A percentile compares a stretch with the other conserved stretches of the same genome.
phyloP scores from a whole-genome alignment of 1,140 invertebrate genomes.

The Cephus cinctus region DNA sequence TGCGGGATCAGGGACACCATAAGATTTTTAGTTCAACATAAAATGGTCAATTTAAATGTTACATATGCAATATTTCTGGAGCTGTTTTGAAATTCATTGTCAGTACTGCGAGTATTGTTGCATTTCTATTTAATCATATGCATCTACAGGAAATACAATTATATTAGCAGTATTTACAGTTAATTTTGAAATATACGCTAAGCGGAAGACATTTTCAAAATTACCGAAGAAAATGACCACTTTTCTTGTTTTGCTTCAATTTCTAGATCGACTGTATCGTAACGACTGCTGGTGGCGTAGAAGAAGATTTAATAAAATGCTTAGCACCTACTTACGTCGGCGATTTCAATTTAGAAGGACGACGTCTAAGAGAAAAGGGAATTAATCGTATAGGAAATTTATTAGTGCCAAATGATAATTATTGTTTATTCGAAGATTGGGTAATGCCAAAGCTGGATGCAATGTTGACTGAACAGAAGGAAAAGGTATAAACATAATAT shows the following conservation, averaged over 20 bases:
- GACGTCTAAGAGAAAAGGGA: constrained; percentile 77
- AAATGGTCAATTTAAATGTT: constrained; percentile 60
- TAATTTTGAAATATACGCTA: no score
- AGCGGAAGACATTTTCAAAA: no score
- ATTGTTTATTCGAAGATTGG: constrained; percentile 98
- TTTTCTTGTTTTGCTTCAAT: constrained; percentile 18
- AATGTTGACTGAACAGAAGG: constrained; percentile 87
- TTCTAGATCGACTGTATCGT: constrained; percentile 92
- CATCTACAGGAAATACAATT: no score
- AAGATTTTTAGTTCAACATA: constrained; percentile 86
- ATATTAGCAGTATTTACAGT: no score
- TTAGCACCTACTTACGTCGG: constrained; percentile 92
- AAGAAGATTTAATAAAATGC: constrained; percentile 99
- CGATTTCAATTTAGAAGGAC: constrained; percentile 83
- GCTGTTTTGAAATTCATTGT: no score
- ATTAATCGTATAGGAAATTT: constrained; percentile 98
- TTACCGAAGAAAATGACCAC: constrained; percentile 4
- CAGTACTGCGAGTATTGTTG: no score
- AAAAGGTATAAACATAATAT: constrained; percentile 52
- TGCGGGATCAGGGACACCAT: constrained; percentile 92
- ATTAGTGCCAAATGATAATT: constrained; percentile 97
- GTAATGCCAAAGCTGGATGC: constrained; percentile 90
- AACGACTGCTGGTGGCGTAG: constrained; percentile 96
- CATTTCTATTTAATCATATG: no score
- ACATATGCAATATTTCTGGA: constrained; percentile 7